Evolutionary conservation across 2,113 vertebrate species (phyloP).

Genomic region (Epinephelus lanceolatus): DNA sequence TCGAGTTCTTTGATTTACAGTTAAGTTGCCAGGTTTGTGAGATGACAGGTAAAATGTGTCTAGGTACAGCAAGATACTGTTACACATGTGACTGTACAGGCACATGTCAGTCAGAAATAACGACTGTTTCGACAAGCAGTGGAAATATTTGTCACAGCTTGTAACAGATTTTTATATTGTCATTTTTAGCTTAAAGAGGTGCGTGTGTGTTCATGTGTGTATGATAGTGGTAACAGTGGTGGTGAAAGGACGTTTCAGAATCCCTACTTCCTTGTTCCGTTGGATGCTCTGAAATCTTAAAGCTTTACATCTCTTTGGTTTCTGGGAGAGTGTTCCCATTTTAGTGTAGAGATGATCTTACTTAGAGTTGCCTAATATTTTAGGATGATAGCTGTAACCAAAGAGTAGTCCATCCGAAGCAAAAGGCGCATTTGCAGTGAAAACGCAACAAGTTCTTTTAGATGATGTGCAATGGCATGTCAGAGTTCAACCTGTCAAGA

Average conservation of each 20-base stretch:
- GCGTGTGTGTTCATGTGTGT: neutral
- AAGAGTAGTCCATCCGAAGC: slow-evolving; percentile 4
- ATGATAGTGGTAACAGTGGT: neutral
- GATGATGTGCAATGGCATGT: slow-evolving; percentile 38
- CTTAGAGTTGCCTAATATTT: neutral
- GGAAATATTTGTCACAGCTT: neutral
- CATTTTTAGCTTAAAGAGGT: neutral
- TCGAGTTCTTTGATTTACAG: slow-evolving; percentile 11
- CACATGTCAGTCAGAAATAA: slow-evolving; percentile 16
- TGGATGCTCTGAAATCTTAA: slow-evolving; percentile 14
- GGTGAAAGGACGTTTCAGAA: neutral
- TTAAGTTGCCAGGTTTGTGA: slow-evolving; percentile 11
- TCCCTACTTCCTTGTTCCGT: slow-evolving; percentile 9
- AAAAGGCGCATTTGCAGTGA: slow-evolving; percentile 4
- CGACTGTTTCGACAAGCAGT: neutral
- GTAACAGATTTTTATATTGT: neutral
- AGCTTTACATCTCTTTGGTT: neutral
- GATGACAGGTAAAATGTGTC: slow-evolving; percentile 26
- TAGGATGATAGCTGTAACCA: neutral
- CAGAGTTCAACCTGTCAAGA: slow-evolving; percentile 50
- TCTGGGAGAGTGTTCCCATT: neutral
- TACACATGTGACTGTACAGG: slow-evolving; percentile 9
- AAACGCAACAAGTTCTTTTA: slow-evolving; percentile 30
- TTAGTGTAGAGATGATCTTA: neutral
- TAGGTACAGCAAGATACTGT: neutral